These are phyloP conservation scores for Oxyteleia sp. DNA, from an alignment of 2,888 invertebrate genomes.

Conservation along the genomic window DNA sequence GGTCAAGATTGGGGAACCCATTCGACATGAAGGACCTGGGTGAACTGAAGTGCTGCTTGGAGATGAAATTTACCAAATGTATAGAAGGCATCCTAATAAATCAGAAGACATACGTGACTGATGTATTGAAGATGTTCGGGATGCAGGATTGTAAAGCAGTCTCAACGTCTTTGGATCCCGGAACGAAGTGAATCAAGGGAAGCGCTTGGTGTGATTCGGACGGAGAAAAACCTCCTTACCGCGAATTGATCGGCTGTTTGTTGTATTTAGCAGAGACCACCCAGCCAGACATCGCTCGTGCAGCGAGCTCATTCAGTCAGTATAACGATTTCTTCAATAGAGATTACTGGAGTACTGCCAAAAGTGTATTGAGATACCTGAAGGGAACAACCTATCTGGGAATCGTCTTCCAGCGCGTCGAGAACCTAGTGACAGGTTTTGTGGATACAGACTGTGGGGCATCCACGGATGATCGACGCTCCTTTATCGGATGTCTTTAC, in stretches of 20 bases:
- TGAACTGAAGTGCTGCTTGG: conserved; percentile 2
- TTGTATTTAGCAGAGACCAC: conserved; percentile 65
- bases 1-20: not conserved
- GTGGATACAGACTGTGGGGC: not conserved
- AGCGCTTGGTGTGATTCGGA: conserved; percentile 17
- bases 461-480: too few relatives aligned
- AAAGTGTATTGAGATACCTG: too few relatives aligned
- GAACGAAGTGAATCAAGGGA: conserved; percentile 11
- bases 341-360: too few relatives aligned
- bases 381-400: too few relatives aligned
- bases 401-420: too few relatives aligned
- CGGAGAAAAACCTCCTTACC: conserved; percentile 43
- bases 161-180: conserved; percentile 15
- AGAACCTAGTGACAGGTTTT: too few relatives aligned
- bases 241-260: conserved; percentile 50
- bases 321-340: conserved; percentile 39
- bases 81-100: not conserved
- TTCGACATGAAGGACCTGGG: conserved; percentile 32
- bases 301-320: conserved; percentile 55
- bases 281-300: too few relatives aligned
- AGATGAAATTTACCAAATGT: not conserved
- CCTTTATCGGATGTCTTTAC: too few relatives aligned
- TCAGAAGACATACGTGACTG: conserved; percentile 11
- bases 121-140: conserved; percentile 11
- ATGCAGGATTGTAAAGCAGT: conserved; percentile 13